These are phyloP conservation scores for Pecten maximus DNA, from an alignment of 2,888 invertebrate genomes.

Conservation along the genomic window DNA sequence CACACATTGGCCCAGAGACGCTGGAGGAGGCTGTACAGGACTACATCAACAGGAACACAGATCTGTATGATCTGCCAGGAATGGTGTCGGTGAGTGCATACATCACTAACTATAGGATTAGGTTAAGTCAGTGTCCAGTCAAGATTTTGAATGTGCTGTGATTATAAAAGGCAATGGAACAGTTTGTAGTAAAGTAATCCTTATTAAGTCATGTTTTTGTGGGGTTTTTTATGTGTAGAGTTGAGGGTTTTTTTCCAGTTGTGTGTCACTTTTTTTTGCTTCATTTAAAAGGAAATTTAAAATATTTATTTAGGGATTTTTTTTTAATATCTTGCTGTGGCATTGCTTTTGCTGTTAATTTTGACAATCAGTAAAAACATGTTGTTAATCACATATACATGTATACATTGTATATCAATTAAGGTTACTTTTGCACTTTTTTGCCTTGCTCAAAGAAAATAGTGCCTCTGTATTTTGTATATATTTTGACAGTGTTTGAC, in stretches of 20 bases:
- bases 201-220: not conserved
- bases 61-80: constrained; percentile 80
- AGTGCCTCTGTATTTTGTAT: no score
- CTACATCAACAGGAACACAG: constrained; percentile 82
- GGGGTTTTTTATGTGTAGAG: not conserved
- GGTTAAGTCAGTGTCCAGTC: not conserved
- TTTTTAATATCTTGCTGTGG: not conserved
- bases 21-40: constrained; percentile 82
- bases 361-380: not conserved
- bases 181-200: not conserved
- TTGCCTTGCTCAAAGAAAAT: no score
- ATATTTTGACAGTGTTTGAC: no score
- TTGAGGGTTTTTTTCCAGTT: not conserved
- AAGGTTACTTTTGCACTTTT: no score
- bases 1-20: constrained; percentile 80
- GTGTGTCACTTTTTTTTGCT: not conserved
- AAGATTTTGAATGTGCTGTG: not conserved
- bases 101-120: not conserved
- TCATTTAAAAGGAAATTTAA: not conserved
- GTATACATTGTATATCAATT: no score
- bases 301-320: no score
- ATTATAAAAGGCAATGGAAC: not conserved
- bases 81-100: constrained; percentile 78
- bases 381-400: no score
- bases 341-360: not conserved